Evolutionary conservation across 2,113 vertebrate species (phyloP), one percentile per base, ranked within the genome.

Genomic region (Stomatorhinus ivindoensis): DNA sequence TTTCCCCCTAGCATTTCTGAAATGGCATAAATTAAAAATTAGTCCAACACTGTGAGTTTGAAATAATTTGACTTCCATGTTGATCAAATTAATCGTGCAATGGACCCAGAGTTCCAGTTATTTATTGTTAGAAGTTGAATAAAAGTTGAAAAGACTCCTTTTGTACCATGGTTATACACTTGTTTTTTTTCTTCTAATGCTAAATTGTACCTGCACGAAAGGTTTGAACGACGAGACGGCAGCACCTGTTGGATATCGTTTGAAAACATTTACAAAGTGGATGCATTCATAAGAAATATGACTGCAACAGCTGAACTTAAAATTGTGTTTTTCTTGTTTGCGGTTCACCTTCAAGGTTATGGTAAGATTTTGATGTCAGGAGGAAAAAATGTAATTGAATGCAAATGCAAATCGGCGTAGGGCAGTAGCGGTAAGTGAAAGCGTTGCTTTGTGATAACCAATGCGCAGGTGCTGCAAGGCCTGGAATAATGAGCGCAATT

Each of bases 51-150:
- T 80, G 73, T 80, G 73, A 80, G 35, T 80, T 80, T 80, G 31
- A 35, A 42, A 80, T 80, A 42, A 39, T 80, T 80, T 80, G 73
- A 19, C 31, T 76, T 76, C 42, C 35, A 80, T 80, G 73, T 80
- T 80, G 35, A 80, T 42, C 35, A 42, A 80, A 42, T 19, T 80
- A 80, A 42, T 69, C 61, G 31, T 69, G n/a, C 27, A 80, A 42
- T 80, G 73, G 73, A 80, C 35, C 5, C 73, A 80, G 39, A 80
- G 73, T 80, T 35, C 73, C 39, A 80, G 35, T 19, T 80, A 39
- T 80, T 80, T 80, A 80, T 80, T 80, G 73, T 80, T 80, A 80
- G 73, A 80, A 42, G 73, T 80, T 80, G 42, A 80, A 80, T 80
- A 80, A 80, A 80, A 42, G 73, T 35, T 80, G 35, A 80, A 80